Evolutionary conservation across 2,797 vertebrate species (phyloP).

Genomic region (Microctenopoma lineatum): DNA sequence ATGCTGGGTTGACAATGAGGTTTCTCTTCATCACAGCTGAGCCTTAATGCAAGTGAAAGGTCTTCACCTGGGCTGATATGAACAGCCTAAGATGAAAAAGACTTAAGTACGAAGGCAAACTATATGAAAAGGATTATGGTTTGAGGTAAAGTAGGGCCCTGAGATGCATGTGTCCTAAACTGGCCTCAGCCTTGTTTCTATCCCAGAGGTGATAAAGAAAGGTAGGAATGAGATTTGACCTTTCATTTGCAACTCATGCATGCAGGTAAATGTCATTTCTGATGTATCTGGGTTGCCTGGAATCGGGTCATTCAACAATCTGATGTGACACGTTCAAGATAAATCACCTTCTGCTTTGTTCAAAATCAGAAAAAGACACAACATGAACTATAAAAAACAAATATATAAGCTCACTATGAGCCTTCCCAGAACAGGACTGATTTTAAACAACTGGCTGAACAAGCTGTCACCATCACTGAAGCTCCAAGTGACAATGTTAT

Average conservation of each 20-base stretch:
- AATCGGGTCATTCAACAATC: not conserved
- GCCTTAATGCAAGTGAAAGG: conserved; percentile 23
- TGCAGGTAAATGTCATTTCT: conserved; percentile 54
- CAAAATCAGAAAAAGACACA: too few relatives aligned
- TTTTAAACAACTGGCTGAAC: not conserved
- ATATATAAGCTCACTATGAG: not conserved
- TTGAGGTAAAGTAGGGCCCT: conserved; percentile 22
- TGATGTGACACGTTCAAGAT: conserved; percentile 9
- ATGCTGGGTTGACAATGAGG: conserved; percentile 53
- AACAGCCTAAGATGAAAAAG: conserved; percentile 17
- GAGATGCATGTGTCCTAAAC: conserved; percentile 32
- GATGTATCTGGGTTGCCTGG: conserved; percentile 30
- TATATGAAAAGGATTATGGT: not conserved
- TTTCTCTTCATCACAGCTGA: conserved; percentile 38
- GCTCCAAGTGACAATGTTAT: not conserved
- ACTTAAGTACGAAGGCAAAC: not conserved
- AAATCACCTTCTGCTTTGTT: not conserved
- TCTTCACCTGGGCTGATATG: conserved; percentile 1
- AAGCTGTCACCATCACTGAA: not conserved
- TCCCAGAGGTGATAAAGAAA: conserved; percentile 11
- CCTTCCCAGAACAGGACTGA: not conserved
- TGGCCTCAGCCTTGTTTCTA: conserved; percentile 9
- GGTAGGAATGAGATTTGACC: conserved; percentile 9
- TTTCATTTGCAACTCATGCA: conserved; percentile 43
- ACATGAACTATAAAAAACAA: not conserved